Evolutionary conservation across 2,888 invertebrate species (phyloP), one percentile per base, ranked within the genome.

Genomic region (Zhuqinia jingwanae): DNA sequence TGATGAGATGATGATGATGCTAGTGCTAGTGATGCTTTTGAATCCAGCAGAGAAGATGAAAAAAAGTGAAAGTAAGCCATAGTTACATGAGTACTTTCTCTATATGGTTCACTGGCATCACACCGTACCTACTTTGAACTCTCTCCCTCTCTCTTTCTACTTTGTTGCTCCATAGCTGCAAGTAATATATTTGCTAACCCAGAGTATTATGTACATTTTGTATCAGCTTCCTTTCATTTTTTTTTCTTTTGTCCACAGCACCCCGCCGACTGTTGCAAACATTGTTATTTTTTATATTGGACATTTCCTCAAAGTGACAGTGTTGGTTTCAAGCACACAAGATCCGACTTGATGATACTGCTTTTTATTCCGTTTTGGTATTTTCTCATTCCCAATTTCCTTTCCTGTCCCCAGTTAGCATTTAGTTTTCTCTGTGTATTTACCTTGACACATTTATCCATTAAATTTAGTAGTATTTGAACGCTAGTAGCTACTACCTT

Each of bases 291-390:
- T 36, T 50, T 25, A 50, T 68, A 70, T 47, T 25, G 70, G 17
- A 56, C 56, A 56, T 56, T 75, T 75, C 30, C n/a, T n/a, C 20
- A 27, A 36, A 20, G n/a, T 56, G 56, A 36, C 56, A 56, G 17
- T 17, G 30, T n/a, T 36, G 36, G 36, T 36, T 8, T 6, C 36
- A 30, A 36, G 15, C 65, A 36, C 22, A 42, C 75, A 56, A 13
- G 17, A 30, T 17, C 53, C 56, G 81, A 81, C 58, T 81, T 60
- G 81, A 73, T 60, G 73, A 81, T 36, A 27, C 22, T 73, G 47
- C 65, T 47, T 65, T 65, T 79, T 17, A 58, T 27, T 65, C 8
- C 36, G 17, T 17, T 65, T 65, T 36, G 50, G 8, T 50, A 50
- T 50, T 15, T 50, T 6, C 17, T 36, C 65, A 5, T 2, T 5